Evolutionary conservation across 2,113 vertebrate species (phyloP).

Genomic region (Lepidothrix coronata): DNA sequence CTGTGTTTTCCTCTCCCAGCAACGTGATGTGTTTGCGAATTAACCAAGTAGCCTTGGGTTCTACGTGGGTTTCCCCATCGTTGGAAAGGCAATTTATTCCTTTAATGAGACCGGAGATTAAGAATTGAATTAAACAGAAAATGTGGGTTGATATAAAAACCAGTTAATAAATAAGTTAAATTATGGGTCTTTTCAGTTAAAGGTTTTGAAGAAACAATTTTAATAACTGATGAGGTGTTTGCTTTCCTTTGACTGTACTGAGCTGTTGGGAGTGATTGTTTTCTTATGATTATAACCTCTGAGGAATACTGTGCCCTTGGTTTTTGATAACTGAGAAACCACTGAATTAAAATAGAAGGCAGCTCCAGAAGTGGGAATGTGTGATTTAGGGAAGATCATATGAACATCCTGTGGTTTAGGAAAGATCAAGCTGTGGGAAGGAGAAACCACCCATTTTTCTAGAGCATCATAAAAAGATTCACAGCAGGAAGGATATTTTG

Average conservation of each 20-base stretch:
- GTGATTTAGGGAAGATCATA: background rate
- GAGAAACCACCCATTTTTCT: background rate
- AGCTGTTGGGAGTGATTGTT: background rate
- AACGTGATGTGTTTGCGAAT: slow-evolving; percentile 42
- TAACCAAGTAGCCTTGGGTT: slow-evolving; percentile 21
- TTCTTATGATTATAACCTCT: background rate
- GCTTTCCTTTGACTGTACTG: background rate
- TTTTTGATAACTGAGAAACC: slow-evolving; percentile 13
- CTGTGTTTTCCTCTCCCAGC: slow-evolving; percentile 23
- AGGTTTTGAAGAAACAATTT: background rate
- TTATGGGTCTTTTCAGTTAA: background rate
- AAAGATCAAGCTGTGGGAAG: background rate
- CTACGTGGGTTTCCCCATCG: background rate
- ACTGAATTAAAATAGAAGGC: background rate
- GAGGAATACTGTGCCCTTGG: background rate
- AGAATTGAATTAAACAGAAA: background rate
- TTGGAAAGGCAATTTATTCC: background rate
- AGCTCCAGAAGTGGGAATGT: background rate
- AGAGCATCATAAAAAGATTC: background rate
- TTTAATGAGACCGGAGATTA: background rate
- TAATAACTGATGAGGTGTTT: background rate
- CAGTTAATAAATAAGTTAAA: slow-evolving; percentile 9
- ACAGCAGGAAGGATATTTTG: background rate
- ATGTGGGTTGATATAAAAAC: background rate
- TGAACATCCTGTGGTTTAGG: background rate